A percentile compares a stretch with the other conserved stretches of the same genome.
phyloP scores from a whole-genome alignment of 2,888 invertebrate species.

The Epistrophella euchroma region DNA sequence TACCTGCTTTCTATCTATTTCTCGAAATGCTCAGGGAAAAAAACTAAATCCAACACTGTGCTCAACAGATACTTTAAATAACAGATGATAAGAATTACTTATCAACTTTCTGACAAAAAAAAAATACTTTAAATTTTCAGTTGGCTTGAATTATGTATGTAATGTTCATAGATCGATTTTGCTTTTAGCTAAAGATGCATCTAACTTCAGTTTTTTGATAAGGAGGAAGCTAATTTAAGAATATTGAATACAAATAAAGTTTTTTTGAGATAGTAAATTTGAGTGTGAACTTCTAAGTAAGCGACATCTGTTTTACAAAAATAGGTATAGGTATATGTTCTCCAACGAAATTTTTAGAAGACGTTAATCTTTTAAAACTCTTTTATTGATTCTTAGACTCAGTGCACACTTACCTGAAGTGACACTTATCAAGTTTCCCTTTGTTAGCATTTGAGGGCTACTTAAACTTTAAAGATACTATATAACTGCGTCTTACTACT shows the following conservation, averaged over 20 bases:
- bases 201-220: constrained; percentile 18
- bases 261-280: background rate
- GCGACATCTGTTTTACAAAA: background rate
- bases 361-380: no score
- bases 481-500: no score
- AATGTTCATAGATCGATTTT: background rate
- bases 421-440: no score
- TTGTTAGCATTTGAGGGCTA: no score
- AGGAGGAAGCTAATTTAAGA: constrained; percentile 29
- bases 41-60: background rate
- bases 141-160: background rate
- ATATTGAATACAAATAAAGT: constrained; percentile 8
- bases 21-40: no score
- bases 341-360: no score
- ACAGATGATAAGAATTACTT: constrained; percentile 25
- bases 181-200: background rate
- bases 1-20: no score
- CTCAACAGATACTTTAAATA: background rate
- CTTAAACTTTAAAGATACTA: no score
- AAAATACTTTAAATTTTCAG: constrained; percentile 10
- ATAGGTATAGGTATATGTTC: no score
- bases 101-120: constrained; percentile 32
- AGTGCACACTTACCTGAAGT: no score
- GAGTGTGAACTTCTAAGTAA: background rate
- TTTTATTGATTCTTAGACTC: no score